Evolutionary conservation across 2,113 vertebrate species (phyloP), one percentile per base, ranked within the genome.

Genomic region (Meleagris gallopavo): DNA sequence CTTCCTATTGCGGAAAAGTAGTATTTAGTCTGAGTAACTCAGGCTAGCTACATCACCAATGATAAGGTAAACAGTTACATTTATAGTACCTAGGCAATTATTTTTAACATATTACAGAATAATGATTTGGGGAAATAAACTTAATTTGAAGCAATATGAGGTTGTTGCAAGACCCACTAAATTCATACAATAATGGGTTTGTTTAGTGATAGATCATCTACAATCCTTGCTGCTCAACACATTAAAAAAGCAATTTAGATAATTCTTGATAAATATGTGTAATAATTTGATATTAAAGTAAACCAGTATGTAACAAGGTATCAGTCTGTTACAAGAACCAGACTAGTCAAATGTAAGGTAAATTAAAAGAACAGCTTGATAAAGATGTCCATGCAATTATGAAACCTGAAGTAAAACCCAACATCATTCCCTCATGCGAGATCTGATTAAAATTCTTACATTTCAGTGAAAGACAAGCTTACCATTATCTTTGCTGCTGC

Each of bases 401-500:
- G 45, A 81, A 90, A 90, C 79, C 10, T 30, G 22, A 85, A 87
- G 74, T 54, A 80, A 92, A 90, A 25, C 11, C n/a, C 50, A 38
- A 38, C 8, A 82, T 5, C 2, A 1, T 15, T 52, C 62, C 71
- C 13, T 81, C 36, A 22, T 86, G 48, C 6, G 15, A 19, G 13
- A 17, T 10, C 38, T 58, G 18, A 36, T 18, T 90, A 77, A 29
- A 88, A 77, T 21, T 50, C 78, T 70, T 29, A 45, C 4, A 13
- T 58, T 91, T 81, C 52, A 83, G 61, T 36, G 13, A 77, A 77
- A 88, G 86, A 77, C 40, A 82, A 8, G 89, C 97, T 98, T 97
- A 99, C 99, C 99, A 0, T 98, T 99, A 97, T 99, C 99, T 96
- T 99, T 99, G 95, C 98, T 99, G 97, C 99, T 99, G 85, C 98